Percentiles rank a stretch among this genome's conserved stretches.
These are phyloP conservation scores for Coracopsis vasa DNA, from an alignment of 2,113 vertebrate species.

Conservation along the genomic window DNA sequence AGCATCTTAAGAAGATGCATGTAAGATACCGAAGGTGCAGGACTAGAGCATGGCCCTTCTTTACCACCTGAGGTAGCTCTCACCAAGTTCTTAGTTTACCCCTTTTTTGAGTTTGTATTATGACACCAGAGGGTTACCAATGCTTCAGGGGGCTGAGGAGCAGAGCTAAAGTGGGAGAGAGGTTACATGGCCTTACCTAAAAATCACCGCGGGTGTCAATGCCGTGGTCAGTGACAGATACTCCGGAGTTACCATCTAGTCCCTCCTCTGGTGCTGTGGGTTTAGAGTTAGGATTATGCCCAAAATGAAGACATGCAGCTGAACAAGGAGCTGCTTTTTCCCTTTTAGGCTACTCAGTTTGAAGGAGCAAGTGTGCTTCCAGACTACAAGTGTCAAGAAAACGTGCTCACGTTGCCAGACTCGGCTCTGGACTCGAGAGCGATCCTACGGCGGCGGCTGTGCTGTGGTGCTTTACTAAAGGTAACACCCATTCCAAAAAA, in stretches of 20 bases:
- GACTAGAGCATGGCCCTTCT: background rate
- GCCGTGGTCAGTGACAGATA: background rate
- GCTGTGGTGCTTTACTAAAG: background rate
- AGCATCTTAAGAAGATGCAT: background rate
- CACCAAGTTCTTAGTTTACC: background rate
- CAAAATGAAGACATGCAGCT: background rate
- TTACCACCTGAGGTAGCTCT: constrained; percentile 6
- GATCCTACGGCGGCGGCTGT: background rate
- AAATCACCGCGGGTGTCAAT: background rate
- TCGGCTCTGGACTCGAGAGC: background rate
- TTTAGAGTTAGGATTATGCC: background rate
- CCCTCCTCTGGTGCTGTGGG: background rate
- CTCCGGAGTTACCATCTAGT: background rate
- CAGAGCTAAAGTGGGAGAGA: background rate
- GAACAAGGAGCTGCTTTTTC: background rate
- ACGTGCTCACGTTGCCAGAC: background rate
- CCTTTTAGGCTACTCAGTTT: background rate
- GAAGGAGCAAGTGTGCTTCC: background rate
- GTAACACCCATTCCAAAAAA: background rate
- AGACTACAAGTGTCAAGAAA: background rate
- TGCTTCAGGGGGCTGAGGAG: background rate
- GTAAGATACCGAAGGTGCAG: background rate
- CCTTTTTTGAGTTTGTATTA: background rate
- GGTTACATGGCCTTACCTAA: background rate
- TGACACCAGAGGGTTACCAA: background rate